Conservation (phyloP, 2,888 invertebrate species). For the Cyrtodaria siliqua region DNA sequence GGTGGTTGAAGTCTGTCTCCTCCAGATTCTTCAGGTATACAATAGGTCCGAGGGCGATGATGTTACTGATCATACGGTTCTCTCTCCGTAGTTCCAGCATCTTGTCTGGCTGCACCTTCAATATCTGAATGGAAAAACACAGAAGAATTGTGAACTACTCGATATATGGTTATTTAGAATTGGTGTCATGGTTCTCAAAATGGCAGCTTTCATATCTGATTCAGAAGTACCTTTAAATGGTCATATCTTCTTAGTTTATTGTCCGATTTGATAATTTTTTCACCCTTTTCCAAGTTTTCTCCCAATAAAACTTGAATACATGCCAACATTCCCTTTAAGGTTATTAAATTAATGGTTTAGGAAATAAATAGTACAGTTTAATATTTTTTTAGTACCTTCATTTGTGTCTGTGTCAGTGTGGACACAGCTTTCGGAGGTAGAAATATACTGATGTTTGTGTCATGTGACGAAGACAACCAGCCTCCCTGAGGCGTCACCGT, state of each 20-base stretch:
- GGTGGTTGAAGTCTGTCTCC: conserved; percentile 66
- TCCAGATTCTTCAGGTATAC: conserved; percentile 69
- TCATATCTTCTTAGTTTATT: no score
- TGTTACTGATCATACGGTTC: conserved; percentile 71
- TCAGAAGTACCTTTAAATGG: no score
- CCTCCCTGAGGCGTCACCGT: conserved; percentile 81
- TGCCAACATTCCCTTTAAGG: no score
- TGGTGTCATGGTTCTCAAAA: no score
- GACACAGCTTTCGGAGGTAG: conserved; percentile 79
- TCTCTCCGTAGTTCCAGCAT: conserved; percentile 52
- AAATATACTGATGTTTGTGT: conserved; percentile 76
- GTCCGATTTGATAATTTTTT: no score
- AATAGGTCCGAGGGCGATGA: conserved; percentile 80
- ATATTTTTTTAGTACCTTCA: no score
- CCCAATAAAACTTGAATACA: no score
- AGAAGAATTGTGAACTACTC: neutral
- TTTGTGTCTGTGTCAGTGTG: conserved; percentile 69
- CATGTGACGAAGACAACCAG: conserved; percentile 76
- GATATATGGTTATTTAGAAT: no score
- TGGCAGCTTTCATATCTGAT: no score
- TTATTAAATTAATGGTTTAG: no score
- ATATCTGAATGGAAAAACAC: conserved; percentile 43
- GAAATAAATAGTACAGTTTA: no score
- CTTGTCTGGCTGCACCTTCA: conserved; percentile 56
- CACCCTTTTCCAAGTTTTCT: no score